Evolutionary conservation across 1,140 invertebrate species (phyloP).

Genomic region (Coptotermes formosanus): DNA sequence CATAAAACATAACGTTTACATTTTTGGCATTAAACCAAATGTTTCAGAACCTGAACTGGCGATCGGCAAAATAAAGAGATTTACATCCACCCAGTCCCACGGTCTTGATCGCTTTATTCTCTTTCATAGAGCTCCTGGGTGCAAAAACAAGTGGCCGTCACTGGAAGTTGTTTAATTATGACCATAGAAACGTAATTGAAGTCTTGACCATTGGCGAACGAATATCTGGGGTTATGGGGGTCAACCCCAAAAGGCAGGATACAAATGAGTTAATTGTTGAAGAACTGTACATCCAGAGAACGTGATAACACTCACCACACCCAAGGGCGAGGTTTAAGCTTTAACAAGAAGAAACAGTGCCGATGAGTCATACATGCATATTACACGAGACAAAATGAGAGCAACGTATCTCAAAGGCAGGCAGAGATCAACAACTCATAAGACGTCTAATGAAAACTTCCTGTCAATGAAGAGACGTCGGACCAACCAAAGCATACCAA

Average conservation of each 20-base stretch:
- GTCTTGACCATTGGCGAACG: background rate
- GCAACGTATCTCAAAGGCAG: background rate
- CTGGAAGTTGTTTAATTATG: background rate
- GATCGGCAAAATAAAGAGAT: too few relatives aligned
- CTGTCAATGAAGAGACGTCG: background rate
- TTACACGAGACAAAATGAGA: too few relatives aligned
- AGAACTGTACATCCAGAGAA: background rate
- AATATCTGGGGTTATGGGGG: background rate
- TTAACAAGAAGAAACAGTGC: too few relatives aligned
- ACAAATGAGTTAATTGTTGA: background rate
- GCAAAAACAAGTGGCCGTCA: too few relatives aligned
- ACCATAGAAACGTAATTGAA: background rate
- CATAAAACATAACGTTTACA: too few relatives aligned
- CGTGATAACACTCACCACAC: background rate
- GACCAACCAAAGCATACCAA: conserved; percentile 9
- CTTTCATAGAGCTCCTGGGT: too few relatives aligned
- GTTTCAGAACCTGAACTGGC: too few relatives aligned
- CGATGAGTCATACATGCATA: too few relatives aligned
- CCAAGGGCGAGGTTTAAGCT: background rate
- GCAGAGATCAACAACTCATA: conserved; percentile 3
- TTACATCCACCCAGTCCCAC: too few relatives aligned
- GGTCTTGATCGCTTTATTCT: too few relatives aligned
- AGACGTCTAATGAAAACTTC: background rate
- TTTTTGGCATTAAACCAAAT: too few relatives aligned
- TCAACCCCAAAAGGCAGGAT: background rate